phyloP scores from a whole-genome alignment of 2,113 vertebrate species.

The Archilochus colubris region DNA sequence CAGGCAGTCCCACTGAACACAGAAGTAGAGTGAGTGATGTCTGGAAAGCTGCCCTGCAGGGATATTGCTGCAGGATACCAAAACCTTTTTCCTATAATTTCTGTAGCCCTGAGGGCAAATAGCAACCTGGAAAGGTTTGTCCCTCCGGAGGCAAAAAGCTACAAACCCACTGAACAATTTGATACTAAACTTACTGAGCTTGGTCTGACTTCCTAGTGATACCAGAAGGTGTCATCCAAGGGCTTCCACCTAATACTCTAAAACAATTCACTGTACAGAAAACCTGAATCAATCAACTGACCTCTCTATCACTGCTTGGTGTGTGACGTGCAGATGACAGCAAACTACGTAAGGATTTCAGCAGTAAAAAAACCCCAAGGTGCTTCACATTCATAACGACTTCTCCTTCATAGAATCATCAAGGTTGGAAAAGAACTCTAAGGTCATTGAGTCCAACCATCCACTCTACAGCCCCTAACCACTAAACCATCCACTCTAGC shows the following conservation, averaged over 20 bases:
- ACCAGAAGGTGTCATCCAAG: slow-evolving; percentile 44
- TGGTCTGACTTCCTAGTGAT: background rate
- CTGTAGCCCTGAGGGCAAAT: background rate
- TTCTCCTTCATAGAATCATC: background rate
- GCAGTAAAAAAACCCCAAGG: background rate
- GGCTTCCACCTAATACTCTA: background rate
- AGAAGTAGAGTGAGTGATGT: background rate
- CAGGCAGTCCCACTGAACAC: background rate
- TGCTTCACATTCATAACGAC: background rate
- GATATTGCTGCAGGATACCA: background rate
- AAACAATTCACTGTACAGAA: background rate
- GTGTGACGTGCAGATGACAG: background rate
- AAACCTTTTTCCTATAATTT: background rate
- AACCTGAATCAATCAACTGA: background rate
- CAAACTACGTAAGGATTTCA: background rate
- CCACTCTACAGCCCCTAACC: no score
- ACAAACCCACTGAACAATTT: background rate
- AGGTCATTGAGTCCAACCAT: no score
- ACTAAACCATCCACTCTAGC: no score
- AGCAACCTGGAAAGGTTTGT: background rate
- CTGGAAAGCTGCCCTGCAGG: background rate
- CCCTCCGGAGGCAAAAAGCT: background rate
- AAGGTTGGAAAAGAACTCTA: no score
- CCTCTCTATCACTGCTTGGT: background rate
- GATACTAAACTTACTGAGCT: background rate